These are phyloP conservation scores for Nematopogon swammerdamellus DNA, from an alignment of 2,888 invertebrate genomes.

Conservation along the genomic window DNA sequence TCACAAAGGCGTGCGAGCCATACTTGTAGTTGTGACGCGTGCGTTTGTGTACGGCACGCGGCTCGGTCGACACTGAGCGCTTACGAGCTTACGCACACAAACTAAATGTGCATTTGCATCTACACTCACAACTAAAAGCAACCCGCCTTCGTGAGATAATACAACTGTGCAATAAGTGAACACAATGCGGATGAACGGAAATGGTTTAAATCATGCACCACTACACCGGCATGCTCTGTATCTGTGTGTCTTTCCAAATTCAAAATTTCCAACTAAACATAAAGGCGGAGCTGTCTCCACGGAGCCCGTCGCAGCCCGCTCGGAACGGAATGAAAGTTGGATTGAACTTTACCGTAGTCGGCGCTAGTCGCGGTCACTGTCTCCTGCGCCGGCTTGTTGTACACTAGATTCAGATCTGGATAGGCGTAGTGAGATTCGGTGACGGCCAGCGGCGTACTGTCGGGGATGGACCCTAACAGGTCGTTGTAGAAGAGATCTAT, in stretches of 20 bases:
- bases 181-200: too few relatives aligned
- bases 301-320: not conserved
- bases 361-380: not conserved
- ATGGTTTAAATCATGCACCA: too few relatives aligned
- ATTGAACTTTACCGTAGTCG: not conserved
- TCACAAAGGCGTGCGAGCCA: too few relatives aligned
- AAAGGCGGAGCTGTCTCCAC: not conserved
- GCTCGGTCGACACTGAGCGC: too few relatives aligned
- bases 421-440: slow-evolving; percentile 46
- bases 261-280: not conserved
- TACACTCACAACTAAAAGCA: too few relatives aligned
- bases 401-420: slow-evolving; percentile 23
- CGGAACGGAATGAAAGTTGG: not conserved
- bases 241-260: not conserved
- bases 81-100: too few relatives aligned
- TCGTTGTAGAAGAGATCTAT: slow-evolving; percentile 39
- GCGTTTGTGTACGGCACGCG: too few relatives aligned
- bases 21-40: too few relatives aligned
- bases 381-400: not conserved
- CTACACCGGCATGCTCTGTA: too few relatives aligned
- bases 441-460: slow-evolving; percentile 33
- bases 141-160: too few relatives aligned
- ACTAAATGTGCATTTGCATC: too few relatives aligned
- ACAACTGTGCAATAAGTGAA: too few relatives aligned
- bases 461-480: slow-evolving; percentile 38